Percentiles rank a stretch among this genome's conserved stretches.
Evolutionary conservation across 2,888 invertebrate species (phyloP).

Genomic region (Dastarcus helophoroides): DNA sequence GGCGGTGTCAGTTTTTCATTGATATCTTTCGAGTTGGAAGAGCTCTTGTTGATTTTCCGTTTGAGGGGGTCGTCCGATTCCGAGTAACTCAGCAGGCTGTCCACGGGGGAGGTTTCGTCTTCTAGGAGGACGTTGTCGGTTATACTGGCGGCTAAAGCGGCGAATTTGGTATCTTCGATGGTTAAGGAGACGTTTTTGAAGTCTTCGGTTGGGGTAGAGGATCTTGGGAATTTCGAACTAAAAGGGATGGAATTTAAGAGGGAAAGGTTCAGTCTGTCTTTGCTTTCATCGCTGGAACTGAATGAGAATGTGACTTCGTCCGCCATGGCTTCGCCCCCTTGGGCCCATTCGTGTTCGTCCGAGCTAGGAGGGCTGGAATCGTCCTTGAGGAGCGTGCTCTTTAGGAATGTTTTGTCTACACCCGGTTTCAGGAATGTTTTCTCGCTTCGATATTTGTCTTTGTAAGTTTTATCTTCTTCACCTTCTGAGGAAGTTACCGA

Average conservation of each 20-base stretch:
- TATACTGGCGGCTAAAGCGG: conserved; percentile 54
- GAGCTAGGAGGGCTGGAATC: conserved; percentile 38
- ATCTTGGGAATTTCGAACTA: conserved; percentile 6
- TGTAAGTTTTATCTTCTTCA: conserved; percentile 62
- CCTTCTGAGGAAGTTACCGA: conserved; percentile 33
- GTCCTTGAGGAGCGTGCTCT: conserved; percentile 17
- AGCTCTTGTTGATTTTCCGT: conserved; percentile 25
- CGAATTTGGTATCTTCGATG: conserved; percentile 38
- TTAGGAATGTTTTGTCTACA: conserved; percentile 24
- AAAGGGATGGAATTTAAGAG: too few relatives aligned
- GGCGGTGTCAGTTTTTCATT: conserved; percentile 36
- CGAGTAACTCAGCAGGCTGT: conserved; percentile 60
- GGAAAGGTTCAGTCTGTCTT: conserved; percentile 23
- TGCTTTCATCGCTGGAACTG: conserved; percentile 44
- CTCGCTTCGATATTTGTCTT: conserved; percentile 48
- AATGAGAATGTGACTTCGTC: conserved; percentile 44
- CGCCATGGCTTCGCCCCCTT: conserved; percentile 57
- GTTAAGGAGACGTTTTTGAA: conserved; percentile 47
- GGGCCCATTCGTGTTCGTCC: conserved; percentile 44
- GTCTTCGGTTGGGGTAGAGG: conserved; percentile 10
- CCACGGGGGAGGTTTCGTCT: conserved; percentile 75
- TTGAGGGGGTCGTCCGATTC: conserved; percentile 44
- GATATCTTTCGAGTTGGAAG: conserved; percentile 27
- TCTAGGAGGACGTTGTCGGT: conserved; percentile 60
- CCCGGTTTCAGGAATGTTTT: conserved; percentile 21